Evolutionary conservation across 2,888 invertebrate species (phyloP).

Genomic region (Didymodactylos carnosus): DNA sequence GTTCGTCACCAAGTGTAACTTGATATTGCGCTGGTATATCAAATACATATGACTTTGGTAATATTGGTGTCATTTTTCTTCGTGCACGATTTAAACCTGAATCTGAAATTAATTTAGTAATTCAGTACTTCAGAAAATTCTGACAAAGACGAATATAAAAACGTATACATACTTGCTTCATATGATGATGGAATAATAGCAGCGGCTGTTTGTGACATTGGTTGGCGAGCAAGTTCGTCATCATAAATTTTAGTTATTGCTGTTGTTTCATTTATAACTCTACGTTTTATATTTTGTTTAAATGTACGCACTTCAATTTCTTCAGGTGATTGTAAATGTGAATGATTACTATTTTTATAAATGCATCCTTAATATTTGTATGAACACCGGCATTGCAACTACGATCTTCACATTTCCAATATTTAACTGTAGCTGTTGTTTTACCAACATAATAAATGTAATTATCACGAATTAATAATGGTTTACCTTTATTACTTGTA

Average conservation of each 20-base stretch:
- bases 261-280: neutral
- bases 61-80: neutral
- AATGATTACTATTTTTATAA: neutral
- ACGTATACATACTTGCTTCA: neutral
- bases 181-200: neutral
- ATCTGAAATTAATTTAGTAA: neutral
- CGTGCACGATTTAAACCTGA: neutral
- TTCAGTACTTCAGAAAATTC: too few species aligned
- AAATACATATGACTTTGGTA: neutral
- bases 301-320: neutral
- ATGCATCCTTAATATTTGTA: neutral
- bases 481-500: neutral
- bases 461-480: neutral
- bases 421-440: too few species aligned
- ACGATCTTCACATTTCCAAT: too few species aligned
- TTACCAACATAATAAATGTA: too few species aligned
- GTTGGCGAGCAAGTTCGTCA: too few species aligned
- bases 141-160: neutral
- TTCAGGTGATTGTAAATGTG: neutral
- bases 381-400: neutral
- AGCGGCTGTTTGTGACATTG: too few species aligned
- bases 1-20: neutral
- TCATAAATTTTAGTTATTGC: neutral
- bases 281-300: neutral
- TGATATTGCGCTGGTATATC: neutral